These are phyloP conservation scores for Vireo griseus DNA, from an alignment of 2,797 vertebrate genomes.

Conservation along the genomic window DNA sequence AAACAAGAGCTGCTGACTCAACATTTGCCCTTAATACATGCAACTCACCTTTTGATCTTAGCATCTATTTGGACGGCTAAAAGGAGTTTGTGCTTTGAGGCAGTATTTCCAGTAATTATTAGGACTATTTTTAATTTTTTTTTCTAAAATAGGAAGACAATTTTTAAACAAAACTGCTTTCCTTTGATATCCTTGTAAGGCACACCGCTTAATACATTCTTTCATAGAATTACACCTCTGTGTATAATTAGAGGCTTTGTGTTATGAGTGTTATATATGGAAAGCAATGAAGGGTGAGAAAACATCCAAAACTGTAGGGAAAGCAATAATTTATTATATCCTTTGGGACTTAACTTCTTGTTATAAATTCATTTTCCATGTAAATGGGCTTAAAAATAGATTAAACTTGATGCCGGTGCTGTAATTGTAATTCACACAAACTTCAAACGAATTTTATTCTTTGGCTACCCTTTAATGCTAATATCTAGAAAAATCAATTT, in stretches of 20 bases:
- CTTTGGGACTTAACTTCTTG: conserved; percentile 21
- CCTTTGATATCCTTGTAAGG: neutral
- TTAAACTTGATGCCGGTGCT: neutral
- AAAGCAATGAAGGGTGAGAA: conserved; percentile 37
- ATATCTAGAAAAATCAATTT: conserved; percentile 29
- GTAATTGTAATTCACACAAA: conserved; percentile 55
- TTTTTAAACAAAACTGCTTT: neutral
- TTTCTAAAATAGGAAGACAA: neutral
- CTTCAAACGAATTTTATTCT: conserved; percentile 25
- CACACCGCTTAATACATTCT: neutral
- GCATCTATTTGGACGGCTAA: neutral
- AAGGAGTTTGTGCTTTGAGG: neutral
- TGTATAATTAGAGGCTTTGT: conserved; percentile 8
- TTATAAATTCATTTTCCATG: conserved; percentile 56
- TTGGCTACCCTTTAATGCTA: conserved; percentile 28
- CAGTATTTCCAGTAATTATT: conserved; percentile 10
- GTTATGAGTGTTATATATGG: neutral
- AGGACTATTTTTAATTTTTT: neutral
- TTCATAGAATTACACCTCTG: neutral
- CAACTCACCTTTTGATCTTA: conserved; percentile 58
- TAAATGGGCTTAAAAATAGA: conserved; percentile 55
- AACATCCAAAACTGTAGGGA: neutral
- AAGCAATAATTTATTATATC: conserved; percentile 33
- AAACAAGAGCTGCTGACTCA: neutral
- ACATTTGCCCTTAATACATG: neutral